phyloP scores from a whole-genome alignment of 2,888 invertebrate species.

The Poecilus cupreus region DNA sequence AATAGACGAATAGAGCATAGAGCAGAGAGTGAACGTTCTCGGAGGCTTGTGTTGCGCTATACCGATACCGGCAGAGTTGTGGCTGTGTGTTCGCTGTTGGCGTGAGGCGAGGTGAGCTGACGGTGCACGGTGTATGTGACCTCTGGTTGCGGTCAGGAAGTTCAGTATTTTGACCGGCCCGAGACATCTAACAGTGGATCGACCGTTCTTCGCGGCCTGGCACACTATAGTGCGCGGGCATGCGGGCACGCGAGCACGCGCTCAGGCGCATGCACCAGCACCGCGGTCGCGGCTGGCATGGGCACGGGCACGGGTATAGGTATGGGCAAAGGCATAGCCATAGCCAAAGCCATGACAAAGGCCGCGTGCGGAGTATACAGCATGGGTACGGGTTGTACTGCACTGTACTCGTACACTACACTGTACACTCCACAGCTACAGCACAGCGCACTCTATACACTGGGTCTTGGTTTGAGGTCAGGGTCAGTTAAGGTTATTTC shows the following conservation, averaged over 20 bases:
- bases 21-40: neutral
- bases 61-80: too few relatives aligned
- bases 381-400: conserved; percentile 20
- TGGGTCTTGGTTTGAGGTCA: conserved; percentile 71
- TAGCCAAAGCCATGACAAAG: conserved; percentile 38
- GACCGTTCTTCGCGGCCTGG: conserved; percentile 54
- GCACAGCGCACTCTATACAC: conserved; percentile 52
- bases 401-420: conserved; percentile 17
- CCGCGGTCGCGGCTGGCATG: conserved; percentile 6
- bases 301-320: conserved; percentile 9
- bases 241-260: conserved; percentile 39
- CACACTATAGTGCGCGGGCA: neutral
- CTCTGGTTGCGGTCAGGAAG: conserved; percentile 55
- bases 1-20: neutral
- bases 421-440: conserved; percentile 9
- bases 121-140: conserved; percentile 44
- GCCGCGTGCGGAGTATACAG: conserved; percentile 24
- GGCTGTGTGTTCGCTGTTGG: neutral
- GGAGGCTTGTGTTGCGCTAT: too few relatives aligned
- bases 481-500: conserved; percentile 74
- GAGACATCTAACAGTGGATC: conserved; percentile 51
- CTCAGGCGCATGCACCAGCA: conserved; percentile 39
- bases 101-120: conserved; percentile 7
- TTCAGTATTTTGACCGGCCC: conserved; percentile 57
- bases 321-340: conserved; percentile 34